A percentile compares a stretch with the other conserved stretches of the same genome.
Evolutionary conservation across 2,113 vertebrate species (phyloP).

Genomic region (Cacatua alba): DNA sequence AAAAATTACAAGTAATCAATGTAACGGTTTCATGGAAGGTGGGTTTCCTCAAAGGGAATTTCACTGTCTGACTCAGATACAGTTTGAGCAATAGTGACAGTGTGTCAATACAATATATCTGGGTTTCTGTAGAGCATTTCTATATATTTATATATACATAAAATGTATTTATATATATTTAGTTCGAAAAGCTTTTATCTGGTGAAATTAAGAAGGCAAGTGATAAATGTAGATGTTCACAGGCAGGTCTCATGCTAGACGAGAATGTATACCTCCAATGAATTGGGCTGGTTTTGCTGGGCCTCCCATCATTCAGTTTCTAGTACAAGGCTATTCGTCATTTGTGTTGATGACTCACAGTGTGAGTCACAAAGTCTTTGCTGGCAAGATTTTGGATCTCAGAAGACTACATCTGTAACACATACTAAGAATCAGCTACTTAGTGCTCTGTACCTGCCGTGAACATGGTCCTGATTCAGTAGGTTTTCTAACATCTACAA

Average conservation of each 20-base stretch:
- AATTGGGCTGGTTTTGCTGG: not conserved
- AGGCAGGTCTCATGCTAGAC: not conserved
- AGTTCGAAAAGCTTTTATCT: not conserved
- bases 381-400: not conserved
- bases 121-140: not conserved
- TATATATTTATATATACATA: not conserved
- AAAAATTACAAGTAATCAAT: not conserved
- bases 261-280: not conserved
- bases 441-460: not conserved
- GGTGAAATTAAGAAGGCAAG: not conserved
- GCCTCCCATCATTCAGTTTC: not conserved
- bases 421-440: not conserved
- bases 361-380: not conserved
- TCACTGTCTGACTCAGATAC: not conserved
- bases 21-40: not conserved
- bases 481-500: not conserved
- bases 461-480: accelerated
- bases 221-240: not conserved
- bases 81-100: not conserved
- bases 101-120: not conserved
- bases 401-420: not conserved
- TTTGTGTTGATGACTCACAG: not conserved
- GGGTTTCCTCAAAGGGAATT: not conserved
- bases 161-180: not conserved
- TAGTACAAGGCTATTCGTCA: not conserved